Evolutionary conservation across 2,888 invertebrate species (phyloP).

Genomic region (Caenorhabditis angaria): DNA sequence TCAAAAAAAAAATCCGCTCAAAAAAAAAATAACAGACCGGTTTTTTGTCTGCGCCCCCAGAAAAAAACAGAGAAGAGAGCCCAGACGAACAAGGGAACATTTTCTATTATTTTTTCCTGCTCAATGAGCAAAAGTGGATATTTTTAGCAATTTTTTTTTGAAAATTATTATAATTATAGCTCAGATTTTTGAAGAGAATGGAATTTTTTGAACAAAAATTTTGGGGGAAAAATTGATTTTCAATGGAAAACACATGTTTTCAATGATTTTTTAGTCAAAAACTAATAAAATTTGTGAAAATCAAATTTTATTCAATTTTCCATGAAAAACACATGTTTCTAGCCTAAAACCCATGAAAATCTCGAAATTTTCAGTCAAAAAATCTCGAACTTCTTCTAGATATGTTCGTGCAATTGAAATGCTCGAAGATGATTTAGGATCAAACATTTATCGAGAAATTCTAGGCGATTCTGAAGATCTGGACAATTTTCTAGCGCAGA

Average conservation of each 20-base stretch:
- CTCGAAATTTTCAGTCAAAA: no score
- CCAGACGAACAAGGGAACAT: not conserved
- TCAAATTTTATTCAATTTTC: no score
- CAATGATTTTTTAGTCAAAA: no score
- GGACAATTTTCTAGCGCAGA: constrained; percentile 15
- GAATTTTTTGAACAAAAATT: no score
- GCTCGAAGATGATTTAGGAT: constrained; percentile 27
- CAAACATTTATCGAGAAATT: constrained; percentile 47
- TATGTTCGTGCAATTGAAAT: constrained; percentile 49
- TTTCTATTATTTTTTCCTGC: no score
- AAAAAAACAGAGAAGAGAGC: not conserved
- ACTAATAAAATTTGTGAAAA: no score
- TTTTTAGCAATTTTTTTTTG: no score
- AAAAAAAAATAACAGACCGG: not conserved
- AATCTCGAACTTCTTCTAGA: constrained; percentile 22
- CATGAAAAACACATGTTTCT: no score
- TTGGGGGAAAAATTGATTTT: not conserved
- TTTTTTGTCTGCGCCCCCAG: not conserved
- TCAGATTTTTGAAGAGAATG: no score
- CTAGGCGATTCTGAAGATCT: constrained; percentile 23
- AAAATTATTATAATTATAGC: no score
- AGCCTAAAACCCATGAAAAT: no score
- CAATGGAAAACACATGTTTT: not conserved
- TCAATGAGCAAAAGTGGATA: no score
- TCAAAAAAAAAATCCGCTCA: not conserved